Evolutionary conservation across 1,140 invertebrate species (phyloP), one percentile per base, ranked within the genome.

Genomic region (Saxidomus purpurata): DNA sequence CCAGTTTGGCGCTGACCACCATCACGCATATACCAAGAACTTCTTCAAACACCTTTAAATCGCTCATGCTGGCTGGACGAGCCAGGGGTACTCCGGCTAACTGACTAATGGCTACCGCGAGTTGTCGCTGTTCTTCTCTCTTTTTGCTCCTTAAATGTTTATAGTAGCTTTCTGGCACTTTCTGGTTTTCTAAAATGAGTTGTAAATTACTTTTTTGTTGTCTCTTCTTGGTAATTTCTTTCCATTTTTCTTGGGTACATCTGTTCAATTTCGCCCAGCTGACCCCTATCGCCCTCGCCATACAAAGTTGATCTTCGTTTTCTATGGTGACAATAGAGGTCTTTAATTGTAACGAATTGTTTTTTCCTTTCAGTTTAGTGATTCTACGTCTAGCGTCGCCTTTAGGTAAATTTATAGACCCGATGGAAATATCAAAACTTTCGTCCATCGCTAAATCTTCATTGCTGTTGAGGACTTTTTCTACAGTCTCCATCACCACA

Each of bases 301-400:
- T n/a, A n/a, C n/a, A n/a, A n/a, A n/a, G n/a, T n/a, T 80, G 28
- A 36, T 87, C 85, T 22, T 80, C 22, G 34, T 87, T 87, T 61
- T 63, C 61, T 47, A 87, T 87, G 11, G 47, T 61, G 22, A 80
- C 74, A 2, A 87, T 80, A 25, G 74, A 87, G n/a, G 11, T 77
- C 38, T 79, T 87, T n/a, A 61, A 34, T 17, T 63, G 13, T 1
- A 87, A 13, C 1, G 71, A 61, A 69, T 89, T 52, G 28, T 74
- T 47, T 19, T 63, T 52, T 28, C 69, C 69, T 34, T 22, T 47
- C 13, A 86, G 28, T 49, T 71, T 86, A 13, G 69, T 74, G 31
- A 71, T 71, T 11, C 69, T 11, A 4, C n/a, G 38, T 43, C 38
- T 76, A 19, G 36, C 71, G 11, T 38, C 38, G 2, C 71, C 71